Percentiles rank a stretch among this genome's conserved stretches.
phyloP scores from a whole-genome alignment of 1,140 invertebrate genomes.

The Drosophila arawakana region DNA sequence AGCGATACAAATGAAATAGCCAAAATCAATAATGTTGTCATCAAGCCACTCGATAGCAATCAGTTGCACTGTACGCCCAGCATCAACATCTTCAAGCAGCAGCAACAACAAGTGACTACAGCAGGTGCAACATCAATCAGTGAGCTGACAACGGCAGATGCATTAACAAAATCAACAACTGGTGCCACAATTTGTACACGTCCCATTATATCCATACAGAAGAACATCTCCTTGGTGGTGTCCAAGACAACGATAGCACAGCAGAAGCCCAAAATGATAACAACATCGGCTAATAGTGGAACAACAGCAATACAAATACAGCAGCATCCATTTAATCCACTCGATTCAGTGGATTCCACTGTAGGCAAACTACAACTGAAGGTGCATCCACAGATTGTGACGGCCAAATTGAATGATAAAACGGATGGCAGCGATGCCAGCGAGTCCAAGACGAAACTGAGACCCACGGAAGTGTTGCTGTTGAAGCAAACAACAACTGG shows the following conservation, averaged over 20 bases:
- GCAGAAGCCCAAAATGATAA: constrained; percentile 68
- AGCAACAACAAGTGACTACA: constrained; percentile 22
- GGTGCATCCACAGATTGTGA: constrained; percentile 11
- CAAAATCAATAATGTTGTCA: constrained; percentile 70
- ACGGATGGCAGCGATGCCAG: not conserved
- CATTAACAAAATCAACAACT: constrained; percentile 27
- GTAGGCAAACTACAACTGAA: constrained; percentile 40
- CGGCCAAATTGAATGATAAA: constrained; percentile 28
- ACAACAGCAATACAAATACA: constrained; percentile 55
- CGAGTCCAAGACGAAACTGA: constrained; percentile 50
- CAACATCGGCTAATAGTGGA: constrained; percentile 44
- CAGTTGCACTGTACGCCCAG: constrained; percentile 53
- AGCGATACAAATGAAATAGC: constrained; percentile 48
- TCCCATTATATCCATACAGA: constrained; percentile 56
- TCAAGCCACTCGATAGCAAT: constrained; percentile 63
- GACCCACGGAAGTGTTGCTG: constrained; percentile 37
- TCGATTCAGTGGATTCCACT: constrained; percentile 4
- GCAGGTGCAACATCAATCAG: constrained; percentile 8
- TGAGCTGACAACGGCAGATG: constrained; percentile 17
- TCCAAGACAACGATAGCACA: constrained; percentile 69
- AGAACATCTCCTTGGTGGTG: constrained; percentile 67
- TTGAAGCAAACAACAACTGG: constrained; percentile 13
- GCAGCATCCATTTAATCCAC: constrained; percentile 44
- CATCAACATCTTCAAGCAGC: constrained; percentile 70
- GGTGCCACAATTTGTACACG: constrained; percentile 42